These are phyloP conservation scores for Sabatieria punctata DNA, from an alignment of 2,888 invertebrate genomes.

Conservation along the genomic window DNA sequence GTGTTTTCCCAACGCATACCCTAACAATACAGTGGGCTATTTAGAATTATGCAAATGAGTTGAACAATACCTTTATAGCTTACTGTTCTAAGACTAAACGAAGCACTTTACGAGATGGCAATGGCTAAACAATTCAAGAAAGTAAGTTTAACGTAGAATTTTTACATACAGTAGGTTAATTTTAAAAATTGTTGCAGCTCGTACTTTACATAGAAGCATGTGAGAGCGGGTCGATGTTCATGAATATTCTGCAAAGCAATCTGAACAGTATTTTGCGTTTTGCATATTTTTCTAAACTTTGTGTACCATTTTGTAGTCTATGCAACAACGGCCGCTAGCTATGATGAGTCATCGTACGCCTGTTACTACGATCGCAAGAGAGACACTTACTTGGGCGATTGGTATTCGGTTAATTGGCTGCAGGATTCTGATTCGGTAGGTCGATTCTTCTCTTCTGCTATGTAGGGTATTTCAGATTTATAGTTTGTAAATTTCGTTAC, in stretches of 20 bases:
- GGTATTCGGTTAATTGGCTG: conserved; percentile 47
- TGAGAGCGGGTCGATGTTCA: conserved; percentile 47
- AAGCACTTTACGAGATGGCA: conserved; percentile 36
- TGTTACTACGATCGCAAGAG: conserved; percentile 41
- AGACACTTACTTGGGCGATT: conserved; percentile 43
- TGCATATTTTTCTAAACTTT: conserved; percentile 5
- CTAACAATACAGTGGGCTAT: conserved; percentile 15
- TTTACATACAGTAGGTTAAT: too few species aligned
- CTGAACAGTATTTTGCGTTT: conserved; percentile 36
- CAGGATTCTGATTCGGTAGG: conserved; percentile 41
- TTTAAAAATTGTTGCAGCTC: conserved; percentile 33
- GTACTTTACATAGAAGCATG: conserved; percentile 47
- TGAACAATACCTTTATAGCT: conserved; percentile 22
- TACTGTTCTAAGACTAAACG: conserved; percentile 31
- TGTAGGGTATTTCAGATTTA: too few species aligned
- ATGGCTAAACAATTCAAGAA: conserved; percentile 35
- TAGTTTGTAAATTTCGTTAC: too few species aligned
- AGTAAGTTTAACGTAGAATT: too few species aligned
- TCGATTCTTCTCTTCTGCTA: conserved; percentile 1
- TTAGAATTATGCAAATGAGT: not conserved
- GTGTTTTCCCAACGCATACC: conserved; percentile 38
- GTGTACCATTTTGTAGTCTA: conserved; percentile 36
- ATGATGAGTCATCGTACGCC: conserved; percentile 44
- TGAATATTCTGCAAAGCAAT: conserved; percentile 37
- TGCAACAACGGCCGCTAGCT: conserved; percentile 45